Evolutionary conservation across 2,888 invertebrate species (phyloP).

Genomic region (Erebia epiphron): DNA sequence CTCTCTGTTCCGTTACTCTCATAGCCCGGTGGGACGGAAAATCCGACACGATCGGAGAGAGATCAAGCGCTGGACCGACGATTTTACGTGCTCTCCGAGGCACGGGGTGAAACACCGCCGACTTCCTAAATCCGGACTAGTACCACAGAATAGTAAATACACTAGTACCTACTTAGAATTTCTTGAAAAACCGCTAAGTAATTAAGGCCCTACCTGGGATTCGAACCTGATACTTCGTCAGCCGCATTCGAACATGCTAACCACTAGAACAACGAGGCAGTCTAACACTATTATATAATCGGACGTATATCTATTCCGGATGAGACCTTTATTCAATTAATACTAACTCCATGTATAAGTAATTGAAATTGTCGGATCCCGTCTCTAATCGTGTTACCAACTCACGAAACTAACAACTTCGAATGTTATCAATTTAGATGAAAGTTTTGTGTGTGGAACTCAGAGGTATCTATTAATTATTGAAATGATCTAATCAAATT

Average conservation of each 20-base stretch:
- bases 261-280: background rate
- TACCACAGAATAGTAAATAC: too few species aligned
- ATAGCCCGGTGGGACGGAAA: too few species aligned
- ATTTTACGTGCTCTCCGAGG: too few species aligned
- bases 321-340: slow-evolving; percentile 1
- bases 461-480: background rate
- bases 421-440: slow-evolving; percentile 5
- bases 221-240: too few species aligned
- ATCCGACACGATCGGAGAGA: too few species aligned
- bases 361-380: slow-evolving; percentile 8
- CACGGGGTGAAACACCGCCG: too few species aligned
- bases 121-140: too few species aligned
- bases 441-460: background rate
- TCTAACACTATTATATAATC: background rate
- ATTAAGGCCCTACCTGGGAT: too few species aligned
- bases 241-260: background rate
- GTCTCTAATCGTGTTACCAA: background rate
- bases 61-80: too few species aligned
- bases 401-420: background rate
- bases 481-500: background rate
- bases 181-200: too few species aligned
- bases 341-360: background rate
- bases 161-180: too few species aligned
- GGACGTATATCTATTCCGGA: background rate
- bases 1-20: too few species aligned